These are phyloP conservation scores for Prolemur simus DNA, from an alignment of 2,113 vertebrate genomes.

Conservation along the genomic window DNA sequence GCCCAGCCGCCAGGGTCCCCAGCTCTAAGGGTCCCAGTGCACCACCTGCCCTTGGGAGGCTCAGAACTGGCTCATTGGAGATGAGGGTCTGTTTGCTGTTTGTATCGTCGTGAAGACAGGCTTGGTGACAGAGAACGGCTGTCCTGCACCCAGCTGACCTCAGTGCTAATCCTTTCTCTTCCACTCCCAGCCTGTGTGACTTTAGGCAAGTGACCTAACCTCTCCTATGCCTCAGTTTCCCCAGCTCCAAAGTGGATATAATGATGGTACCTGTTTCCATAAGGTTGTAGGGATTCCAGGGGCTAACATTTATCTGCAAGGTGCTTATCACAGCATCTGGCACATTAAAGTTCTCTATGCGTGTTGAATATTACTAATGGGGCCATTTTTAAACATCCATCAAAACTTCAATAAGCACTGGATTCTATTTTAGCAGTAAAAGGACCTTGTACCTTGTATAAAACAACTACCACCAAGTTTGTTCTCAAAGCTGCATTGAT, in stretches of 20 bases:
- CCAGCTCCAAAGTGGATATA: too few relatives aligned
- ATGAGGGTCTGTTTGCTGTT: too few relatives aligned
- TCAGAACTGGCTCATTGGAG: not conserved
- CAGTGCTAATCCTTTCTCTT: too few relatives aligned
- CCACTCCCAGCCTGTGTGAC: not conserved
- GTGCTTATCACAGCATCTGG: not conserved
- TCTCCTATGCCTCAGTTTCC: accelerated
- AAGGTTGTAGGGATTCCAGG: accelerated
- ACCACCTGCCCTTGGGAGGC: accelerated
- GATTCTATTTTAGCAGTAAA: not conserved
- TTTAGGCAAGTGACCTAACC: too few relatives aligned
- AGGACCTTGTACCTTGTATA: not conserved
- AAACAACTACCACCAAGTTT: not conserved
- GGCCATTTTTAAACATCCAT: not conserved
- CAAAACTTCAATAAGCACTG: not conserved
- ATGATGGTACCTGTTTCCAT: accelerated
- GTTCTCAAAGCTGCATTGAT: not conserved
- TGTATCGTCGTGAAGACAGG: too few relatives aligned
- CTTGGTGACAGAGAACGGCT: accelerated
- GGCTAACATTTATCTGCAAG: not conserved
- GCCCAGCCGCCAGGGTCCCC: too few relatives aligned
- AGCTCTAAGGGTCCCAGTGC: not conserved
- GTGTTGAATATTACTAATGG: not conserved
- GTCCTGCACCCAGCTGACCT: not conserved
- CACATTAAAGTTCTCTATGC: accelerated